Evolutionary conservation across 2,888 invertebrate genomes (phyloP).

Genomic region (Yponomeuta malinellus): DNA sequence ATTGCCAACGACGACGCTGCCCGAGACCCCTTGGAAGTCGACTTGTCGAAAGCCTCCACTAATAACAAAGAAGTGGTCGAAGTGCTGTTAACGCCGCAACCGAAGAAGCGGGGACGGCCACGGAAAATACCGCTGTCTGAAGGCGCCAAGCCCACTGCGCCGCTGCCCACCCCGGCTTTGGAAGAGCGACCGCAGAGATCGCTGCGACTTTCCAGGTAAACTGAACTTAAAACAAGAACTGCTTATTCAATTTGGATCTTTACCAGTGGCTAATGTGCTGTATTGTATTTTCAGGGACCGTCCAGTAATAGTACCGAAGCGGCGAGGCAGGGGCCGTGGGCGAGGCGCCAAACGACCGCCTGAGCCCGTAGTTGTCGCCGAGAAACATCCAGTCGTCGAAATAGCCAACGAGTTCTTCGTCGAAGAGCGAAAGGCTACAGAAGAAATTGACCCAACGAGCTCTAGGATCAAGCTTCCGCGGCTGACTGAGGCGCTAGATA

Average conservation of each 20-base stretch:
- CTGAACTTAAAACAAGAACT: not conserved
- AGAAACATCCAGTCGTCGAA: constrained; percentile 29
- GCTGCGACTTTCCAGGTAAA: constrained; percentile 60
- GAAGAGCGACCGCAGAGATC: constrained; percentile 69
- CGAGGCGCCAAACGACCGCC: constrained; percentile 41
- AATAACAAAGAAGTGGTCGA: constrained; percentile 32
- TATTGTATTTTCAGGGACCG: constrained; percentile 45
- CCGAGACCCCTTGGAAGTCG: constrained; percentile 61
- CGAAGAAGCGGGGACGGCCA: constrained; percentile 66
- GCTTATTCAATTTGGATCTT: not conserved
- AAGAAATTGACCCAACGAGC: constrained; percentile 58
- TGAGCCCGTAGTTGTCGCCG: constrained; percentile 20
- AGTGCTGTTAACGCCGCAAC: constrained; percentile 53
- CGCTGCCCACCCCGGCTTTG: constrained; percentile 54
- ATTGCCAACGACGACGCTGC: constrained; percentile 53
- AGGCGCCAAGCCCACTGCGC: constrained; percentile 40
- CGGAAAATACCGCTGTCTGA: constrained; percentile 61
- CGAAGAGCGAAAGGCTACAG: constrained; percentile 30
- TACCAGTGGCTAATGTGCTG: not conserved
- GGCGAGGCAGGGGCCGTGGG: constrained; percentile 53
- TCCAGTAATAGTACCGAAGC: constrained; percentile 48
- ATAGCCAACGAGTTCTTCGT: constrained; percentile 31
- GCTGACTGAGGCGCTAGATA: constrained; percentile 65
- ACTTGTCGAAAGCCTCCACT: constrained; percentile 35
- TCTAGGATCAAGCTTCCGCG: constrained; percentile 65